Percentiles rank a stretch among this genome's conserved stretches.
Conservation (phyloP, 2,888 invertebrate genomes). For the Ectobius pallidus region DNA sequence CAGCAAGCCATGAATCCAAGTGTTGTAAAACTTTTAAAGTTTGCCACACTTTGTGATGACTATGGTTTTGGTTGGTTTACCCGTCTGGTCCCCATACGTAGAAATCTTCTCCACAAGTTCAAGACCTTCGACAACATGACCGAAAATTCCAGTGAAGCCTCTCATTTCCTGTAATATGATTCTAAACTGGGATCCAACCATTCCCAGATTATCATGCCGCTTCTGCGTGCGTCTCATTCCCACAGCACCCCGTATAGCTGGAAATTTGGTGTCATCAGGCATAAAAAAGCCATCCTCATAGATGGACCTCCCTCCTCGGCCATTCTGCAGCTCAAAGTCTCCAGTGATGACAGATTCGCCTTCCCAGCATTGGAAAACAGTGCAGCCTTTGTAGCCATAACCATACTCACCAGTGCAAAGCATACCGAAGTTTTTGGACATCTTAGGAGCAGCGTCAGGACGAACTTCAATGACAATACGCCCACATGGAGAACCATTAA, state of each 20-base stretch:
- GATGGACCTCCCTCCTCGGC: constrained; percentile 77
- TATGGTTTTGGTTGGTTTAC: constrained; percentile 77
- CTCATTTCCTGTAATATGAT: constrained; percentile 82
- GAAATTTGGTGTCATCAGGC: constrained; percentile 80
- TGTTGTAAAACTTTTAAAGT: constrained; percentile 57
- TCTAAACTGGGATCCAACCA: constrained; percentile 86
- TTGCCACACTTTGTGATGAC: constrained; percentile 77
- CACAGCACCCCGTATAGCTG: constrained; percentile 76
- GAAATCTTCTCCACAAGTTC: constrained; percentile 80
- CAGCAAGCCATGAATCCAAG: neutral
- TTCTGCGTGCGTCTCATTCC: constrained; percentile 83
- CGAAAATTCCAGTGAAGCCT: constrained; percentile 83
- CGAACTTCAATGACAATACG: constrained; percentile 78
- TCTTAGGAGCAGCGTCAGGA: constrained; percentile 78
- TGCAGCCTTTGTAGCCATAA: constrained; percentile 78
- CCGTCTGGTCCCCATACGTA: constrained; percentile 76
- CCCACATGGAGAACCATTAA: constrained; percentile 71
- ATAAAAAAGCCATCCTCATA: constrained; percentile 79
- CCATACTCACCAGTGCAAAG: constrained; percentile 75
- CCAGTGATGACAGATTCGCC: constrained; percentile 78
- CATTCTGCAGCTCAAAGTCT: constrained; percentile 81
- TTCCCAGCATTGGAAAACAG: constrained; percentile 83
- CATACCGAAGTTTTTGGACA: constrained; percentile 79
- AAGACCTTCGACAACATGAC: constrained; percentile 78
- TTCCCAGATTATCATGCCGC: constrained; percentile 77